Evolutionary conservation across 1,140 invertebrate species (phyloP).

Genomic region (Mactra quadrangularis): DNA sequence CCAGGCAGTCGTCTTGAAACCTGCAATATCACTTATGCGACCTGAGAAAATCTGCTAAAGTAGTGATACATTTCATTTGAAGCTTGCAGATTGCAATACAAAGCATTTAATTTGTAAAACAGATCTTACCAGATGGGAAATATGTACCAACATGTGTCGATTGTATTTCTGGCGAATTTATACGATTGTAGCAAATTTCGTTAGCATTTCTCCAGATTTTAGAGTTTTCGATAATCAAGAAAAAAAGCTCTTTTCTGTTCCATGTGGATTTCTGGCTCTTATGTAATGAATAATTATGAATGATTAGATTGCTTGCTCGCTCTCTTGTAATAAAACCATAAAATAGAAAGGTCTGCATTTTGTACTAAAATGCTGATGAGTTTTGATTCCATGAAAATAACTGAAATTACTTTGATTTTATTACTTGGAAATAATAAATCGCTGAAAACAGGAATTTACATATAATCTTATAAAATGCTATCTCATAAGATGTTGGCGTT

Average conservation of each 20-base stretch:
- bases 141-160: constrained; percentile 59
- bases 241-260: neutral
- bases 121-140: constrained; percentile 46
- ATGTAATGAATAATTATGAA: constrained; percentile 37
- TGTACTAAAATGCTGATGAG: constrained; percentile 12
- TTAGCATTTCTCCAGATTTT: neutral
- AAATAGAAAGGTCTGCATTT: too few species aligned
- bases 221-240: neutral
- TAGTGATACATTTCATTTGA: constrained; percentile 54
- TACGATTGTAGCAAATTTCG: neutral
- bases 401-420: constrained; percentile 17
- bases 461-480: too few species aligned
- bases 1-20: constrained; percentile 35
- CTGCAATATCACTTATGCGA: constrained; percentile 44
- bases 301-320: constrained; percentile 38
- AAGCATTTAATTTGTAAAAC: constrained; percentile 59
- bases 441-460: too few species aligned
- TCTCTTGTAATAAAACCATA: neutral
- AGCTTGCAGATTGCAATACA: constrained; percentile 55
- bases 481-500: too few species aligned
- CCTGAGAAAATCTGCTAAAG: constrained; percentile 17
- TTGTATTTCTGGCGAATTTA: neutral
- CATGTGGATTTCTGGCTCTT: neutral
- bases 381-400: constrained; percentile 28
- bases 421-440: neutral